Evolutionary conservation across 2,113 vertebrate genomes (phyloP).

Genomic region (Malurus cyaneus): DNA sequence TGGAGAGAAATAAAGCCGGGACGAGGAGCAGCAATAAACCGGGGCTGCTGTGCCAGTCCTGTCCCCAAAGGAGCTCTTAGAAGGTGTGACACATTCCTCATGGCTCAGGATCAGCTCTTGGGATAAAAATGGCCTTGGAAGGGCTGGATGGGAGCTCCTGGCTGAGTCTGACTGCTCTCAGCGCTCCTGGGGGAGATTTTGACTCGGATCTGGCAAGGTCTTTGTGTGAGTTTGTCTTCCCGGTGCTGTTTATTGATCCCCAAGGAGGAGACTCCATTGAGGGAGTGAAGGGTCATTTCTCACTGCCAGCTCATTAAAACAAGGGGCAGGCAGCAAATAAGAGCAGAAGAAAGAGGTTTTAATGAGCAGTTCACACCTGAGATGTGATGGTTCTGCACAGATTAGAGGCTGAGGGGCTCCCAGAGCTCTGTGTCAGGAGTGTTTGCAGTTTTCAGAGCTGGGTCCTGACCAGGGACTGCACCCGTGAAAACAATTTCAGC

Average conservation of each 20-base stretch:
- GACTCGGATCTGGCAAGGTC: neutral
- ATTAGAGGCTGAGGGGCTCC: neutral
- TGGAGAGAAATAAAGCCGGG: conserved; percentile 41
- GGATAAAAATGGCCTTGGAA: neutral
- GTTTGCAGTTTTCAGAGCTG: neutral
- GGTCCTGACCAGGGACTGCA: neutral
- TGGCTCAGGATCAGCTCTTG: neutral
- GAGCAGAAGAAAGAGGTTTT: neutral
- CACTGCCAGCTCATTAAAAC: neutral
- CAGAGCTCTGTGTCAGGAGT: neutral
- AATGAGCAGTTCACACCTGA: neutral
- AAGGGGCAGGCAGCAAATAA: neutral
- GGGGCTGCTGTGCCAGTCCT: neutral
- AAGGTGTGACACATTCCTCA: neutral
- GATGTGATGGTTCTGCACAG: neutral
- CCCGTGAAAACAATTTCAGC: neutral
- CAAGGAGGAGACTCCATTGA: neutral
- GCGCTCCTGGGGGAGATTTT: neutral
- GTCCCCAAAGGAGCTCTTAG: conserved; percentile 16
- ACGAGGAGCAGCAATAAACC: conserved; percentile 13
- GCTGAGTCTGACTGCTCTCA: neutral
- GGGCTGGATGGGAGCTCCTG: neutral
- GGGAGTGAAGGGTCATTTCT: neutral
- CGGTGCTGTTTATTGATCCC: neutral
- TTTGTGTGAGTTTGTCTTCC: neutral